A percentile compares a stretch with the other conserved stretches of the same genome.
Conservation (phyloP, 1,140 invertebrate genomes). For the Scylla paramamosain region DNA sequence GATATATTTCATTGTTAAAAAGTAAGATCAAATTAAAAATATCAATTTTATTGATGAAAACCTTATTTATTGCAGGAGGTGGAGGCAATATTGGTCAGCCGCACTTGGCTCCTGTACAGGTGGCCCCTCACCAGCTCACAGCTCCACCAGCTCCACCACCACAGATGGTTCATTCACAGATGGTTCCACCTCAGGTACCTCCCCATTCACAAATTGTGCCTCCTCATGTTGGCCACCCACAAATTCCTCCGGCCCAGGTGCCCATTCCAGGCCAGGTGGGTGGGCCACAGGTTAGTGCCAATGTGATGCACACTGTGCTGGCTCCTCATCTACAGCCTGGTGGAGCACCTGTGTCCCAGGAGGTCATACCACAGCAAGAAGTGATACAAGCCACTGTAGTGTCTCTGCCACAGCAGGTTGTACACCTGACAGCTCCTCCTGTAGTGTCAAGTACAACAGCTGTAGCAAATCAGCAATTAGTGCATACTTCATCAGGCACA, state of each 20-base stretch:
- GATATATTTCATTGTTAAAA: too few relatives aligned
- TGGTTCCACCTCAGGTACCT: conserved; percentile 69
- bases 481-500: conserved; percentile 71
- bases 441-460: conserved; percentile 55
- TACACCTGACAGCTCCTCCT: conserved; percentile 63
- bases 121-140: conserved; percentile 61
- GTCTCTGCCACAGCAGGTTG: conserved; percentile 62
- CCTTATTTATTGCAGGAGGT: conserved; percentile 56
- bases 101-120: conserved; percentile 50
- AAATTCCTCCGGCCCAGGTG: conserved; percentile 58
- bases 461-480: conserved; percentile 67
- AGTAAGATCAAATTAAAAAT: too few relatives aligned
- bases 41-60: background rate
- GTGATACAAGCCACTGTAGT: conserved; percentile 67
- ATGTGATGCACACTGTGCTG: conserved; percentile 61
- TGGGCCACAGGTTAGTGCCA: conserved; percentile 56
- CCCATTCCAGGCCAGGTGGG: conserved; percentile 64
- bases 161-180: conserved; percentile 65
- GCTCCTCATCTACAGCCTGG: conserved; percentile 63
- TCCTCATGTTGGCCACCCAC: conserved; percentile 62
- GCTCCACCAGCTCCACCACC: conserved; percentile 56
- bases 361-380: conserved; percentile 66
- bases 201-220: conserved; percentile 63
- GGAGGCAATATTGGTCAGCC: conserved; percentile 63
- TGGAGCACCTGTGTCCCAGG: conserved; percentile 58